A percentile compares a stretch with the other conserved stretches of the same genome.
Evolutionary conservation across 1,140 invertebrate genomes (phyloP).

Genomic region (Chironomus striatipennis): DNA sequence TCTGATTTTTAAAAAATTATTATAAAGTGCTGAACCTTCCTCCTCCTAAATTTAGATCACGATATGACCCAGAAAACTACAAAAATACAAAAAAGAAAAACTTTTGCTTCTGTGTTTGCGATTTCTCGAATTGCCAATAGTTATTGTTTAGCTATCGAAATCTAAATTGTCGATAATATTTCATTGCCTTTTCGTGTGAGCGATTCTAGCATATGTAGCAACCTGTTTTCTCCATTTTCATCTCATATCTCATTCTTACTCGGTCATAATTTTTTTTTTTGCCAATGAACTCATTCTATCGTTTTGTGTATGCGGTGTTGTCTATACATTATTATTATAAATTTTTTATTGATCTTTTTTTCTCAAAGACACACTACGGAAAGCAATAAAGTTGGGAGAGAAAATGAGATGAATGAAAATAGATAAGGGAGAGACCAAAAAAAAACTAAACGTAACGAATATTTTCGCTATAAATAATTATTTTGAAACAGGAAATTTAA

Average conservation of each 20-base stretch:
- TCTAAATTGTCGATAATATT: neutral
- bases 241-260: neutral
- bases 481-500: neutral
- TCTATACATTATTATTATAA: neutral
- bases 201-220: neutral
- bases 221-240: neutral
- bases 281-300: neutral
- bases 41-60: neutral
- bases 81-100: neutral
- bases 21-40: no score
- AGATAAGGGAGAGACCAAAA: neutral
- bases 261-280: neutral
- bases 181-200: neutral
- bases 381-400: neutral
- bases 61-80: neutral
- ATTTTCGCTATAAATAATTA: neutral
- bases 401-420: neutral
- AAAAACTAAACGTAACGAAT: neutral
- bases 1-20: no score
- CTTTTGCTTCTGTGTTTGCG: no score
- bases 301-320: neutral
- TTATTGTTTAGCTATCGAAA: neutral
- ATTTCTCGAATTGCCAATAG: neutral
- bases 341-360: neutral
- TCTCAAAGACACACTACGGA: neutral